Evolutionary conservation across 2,888 invertebrate genomes (phyloP), one percentile per base, ranked within the genome.

Genomic region (Thereva nobilitata): DNA sequence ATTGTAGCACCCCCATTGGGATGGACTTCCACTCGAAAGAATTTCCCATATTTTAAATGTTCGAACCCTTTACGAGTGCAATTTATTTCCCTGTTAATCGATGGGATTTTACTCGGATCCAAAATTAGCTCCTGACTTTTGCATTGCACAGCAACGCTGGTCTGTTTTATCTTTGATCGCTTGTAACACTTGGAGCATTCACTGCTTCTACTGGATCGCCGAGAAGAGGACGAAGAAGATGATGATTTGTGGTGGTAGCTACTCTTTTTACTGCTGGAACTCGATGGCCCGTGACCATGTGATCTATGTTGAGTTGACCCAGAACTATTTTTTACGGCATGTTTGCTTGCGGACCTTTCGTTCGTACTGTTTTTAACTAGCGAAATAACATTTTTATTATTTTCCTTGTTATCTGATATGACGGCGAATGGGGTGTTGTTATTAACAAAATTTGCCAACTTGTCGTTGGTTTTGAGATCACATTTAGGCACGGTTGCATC

Each of bases 1-100:
- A 95, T 90, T 40, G 90, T 87, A 0, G 96, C 97, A 40, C 96
- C 97, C 9, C 98, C 98, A 82, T 98, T 98, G 0, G 95, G 90
- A 79, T 97, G 93, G 0, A 90, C 89, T 80, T 98, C 97, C 69
- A 96, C 87, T 69, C 92, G 90, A 82, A 96, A 92, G 74, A 89
- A 87, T 72, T 88, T 86, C 71, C 81, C 84, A 76, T 86, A 89
- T 75, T 87, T 89, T n/a, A 88, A 78, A 72, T 83, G 79, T 68
- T 83, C 83, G 73, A 72, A 45, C 66, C 68, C 61, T 49, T 67
- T 35, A 71, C 72, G 9, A 67, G 53, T 72, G 65, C 70, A 72
- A 54, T 73, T 71, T n/a, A 68, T 53, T 38, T 71, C 69, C 6
- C 71, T 69, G 64, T 71, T 59, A 42, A 41, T 53, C 10, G 55